phyloP scores from a whole-genome alignment of 2,113 vertebrate genomes.

The Hippocampus barbouri region DNA sequence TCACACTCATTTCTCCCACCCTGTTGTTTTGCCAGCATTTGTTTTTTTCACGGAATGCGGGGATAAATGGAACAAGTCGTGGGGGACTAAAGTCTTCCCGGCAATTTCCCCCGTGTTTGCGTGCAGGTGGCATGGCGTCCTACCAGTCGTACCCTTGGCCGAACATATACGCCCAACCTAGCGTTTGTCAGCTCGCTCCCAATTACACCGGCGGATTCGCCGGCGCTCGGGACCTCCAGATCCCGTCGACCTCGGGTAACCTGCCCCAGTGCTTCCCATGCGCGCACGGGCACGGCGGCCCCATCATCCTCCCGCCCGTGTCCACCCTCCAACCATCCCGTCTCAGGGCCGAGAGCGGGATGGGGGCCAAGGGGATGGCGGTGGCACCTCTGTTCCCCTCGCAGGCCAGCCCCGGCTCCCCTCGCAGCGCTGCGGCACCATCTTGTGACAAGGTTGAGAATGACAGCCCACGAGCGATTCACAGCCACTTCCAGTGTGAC shows the following conservation, averaged over 20 bases:
- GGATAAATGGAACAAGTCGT: not conserved
- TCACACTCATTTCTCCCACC: too few relatives aligned
- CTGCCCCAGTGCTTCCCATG: slow-evolving; percentile 49
- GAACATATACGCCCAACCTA: slow-evolving; percentile 61
- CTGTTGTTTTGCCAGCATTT: too few relatives aligned
- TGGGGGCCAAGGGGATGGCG: slow-evolving; percentile 29
- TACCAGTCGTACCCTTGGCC: slow-evolving; percentile 71
- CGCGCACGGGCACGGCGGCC: slow-evolving; percentile 12
- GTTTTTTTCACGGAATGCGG: not conserved
- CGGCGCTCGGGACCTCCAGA: slow-evolving; percentile 37
- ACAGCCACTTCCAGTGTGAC: slow-evolving; percentile 71
- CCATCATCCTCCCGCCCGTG: slow-evolving; percentile 44
- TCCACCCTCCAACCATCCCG: slow-evolving; percentile 38
- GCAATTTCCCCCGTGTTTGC: slow-evolving; percentile 2
- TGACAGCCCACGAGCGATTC: slow-evolving; percentile 61
- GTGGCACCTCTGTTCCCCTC: slow-evolving; percentile 15
- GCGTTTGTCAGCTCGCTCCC: slow-evolving; percentile 50
- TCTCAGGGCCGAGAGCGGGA: slow-evolving; percentile 42
- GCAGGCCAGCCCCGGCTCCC: slow-evolving; percentile 21
- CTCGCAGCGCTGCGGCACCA: slow-evolving; percentile 45
- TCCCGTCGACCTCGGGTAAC: slow-evolving; percentile 34
- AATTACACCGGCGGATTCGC: slow-evolving; percentile 28
- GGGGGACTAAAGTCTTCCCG: not conserved
- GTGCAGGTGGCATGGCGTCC: slow-evolving; percentile 51
- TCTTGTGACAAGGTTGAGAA: slow-evolving; percentile 62